Evolutionary conservation across 2,797 vertebrate genomes (phyloP).

Genomic region (Erpetoichthys calabaricus): DNA sequence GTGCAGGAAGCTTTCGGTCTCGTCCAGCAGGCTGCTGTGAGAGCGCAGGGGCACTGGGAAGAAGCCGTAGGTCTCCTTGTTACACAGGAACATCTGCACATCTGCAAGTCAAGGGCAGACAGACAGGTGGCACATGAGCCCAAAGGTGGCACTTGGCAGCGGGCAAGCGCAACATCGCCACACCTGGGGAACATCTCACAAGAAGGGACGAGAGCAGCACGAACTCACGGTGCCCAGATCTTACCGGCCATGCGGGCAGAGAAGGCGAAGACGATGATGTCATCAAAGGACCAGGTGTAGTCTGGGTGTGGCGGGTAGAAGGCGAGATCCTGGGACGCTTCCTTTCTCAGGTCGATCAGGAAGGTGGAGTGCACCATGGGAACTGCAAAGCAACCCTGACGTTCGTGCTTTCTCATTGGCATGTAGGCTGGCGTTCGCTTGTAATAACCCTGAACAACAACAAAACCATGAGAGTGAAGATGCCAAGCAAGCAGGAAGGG

Average conservation of each 20-base stretch:
- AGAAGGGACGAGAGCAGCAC: background rate
- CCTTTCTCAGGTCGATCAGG: slow-evolving; percentile 74
- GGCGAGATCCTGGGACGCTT: slow-evolving; percentile 51
- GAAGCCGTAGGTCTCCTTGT: slow-evolving; percentile 67
- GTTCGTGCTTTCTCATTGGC: slow-evolving; percentile 67
- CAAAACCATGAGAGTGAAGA: too few relatives aligned
- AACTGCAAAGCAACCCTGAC: slow-evolving; percentile 74
- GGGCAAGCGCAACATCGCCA: background rate
- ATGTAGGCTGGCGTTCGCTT: slow-evolving; percentile 78
- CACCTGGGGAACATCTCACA: background rate
- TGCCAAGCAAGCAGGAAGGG: background rate
- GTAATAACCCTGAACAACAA: slow-evolving; percentile 67
- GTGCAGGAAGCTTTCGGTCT: slow-evolving; percentile 74
- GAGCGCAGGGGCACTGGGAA: slow-evolving; percentile 69
- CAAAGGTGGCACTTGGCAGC: background rate
- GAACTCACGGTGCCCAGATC: slow-evolving; percentile 6
- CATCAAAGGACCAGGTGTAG: slow-evolving; percentile 81
- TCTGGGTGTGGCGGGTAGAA: slow-evolving; percentile 77
- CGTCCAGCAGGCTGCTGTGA: slow-evolving; percentile 67
- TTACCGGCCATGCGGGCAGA: slow-evolving; percentile 75
- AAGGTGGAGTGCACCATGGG: slow-evolving; percentile 92
- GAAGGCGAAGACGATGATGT: slow-evolving; percentile 88
- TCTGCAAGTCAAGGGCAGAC: slow-evolving; percentile 36
- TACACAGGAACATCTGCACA: slow-evolving; percentile 81
- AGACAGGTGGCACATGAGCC: background rate